A percentile compares a stretch with the other conserved stretches of the same genome.
These are phyloP conservation scores for Beroe forskalii DNA, from an alignment of 37 sponge, comb jelly and placozoan species.

Conservation along the genomic window DNA sequence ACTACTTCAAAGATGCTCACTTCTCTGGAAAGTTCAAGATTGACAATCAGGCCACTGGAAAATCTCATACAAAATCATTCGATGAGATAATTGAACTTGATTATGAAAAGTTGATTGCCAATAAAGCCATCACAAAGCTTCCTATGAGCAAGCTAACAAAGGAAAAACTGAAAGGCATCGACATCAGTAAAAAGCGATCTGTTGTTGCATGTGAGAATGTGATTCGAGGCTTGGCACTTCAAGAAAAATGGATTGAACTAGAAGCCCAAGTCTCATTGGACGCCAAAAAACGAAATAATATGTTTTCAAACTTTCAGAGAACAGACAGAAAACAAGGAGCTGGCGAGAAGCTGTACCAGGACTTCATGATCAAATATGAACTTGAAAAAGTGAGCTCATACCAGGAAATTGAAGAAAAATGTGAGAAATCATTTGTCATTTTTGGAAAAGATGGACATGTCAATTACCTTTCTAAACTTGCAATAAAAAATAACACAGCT, in stretches of 20 bases:
- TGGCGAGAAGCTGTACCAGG: neutral
- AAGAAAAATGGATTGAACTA: constrained; percentile 29
- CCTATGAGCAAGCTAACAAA: neutral
- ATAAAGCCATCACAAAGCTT: neutral
- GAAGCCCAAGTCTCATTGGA: too few relatives aligned
- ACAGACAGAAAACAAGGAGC: constrained; percentile 8
- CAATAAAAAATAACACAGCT: too few relatives aligned
- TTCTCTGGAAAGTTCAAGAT: neutral
- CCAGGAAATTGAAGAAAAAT: neutral
- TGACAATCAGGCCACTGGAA: too few relatives aligned
- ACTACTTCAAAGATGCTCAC: neutral
- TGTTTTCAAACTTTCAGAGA: constrained; percentile 38
- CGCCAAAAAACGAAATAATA: neutral
- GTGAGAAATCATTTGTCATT: neutral
- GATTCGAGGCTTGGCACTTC: neutral
- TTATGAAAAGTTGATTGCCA: too few relatives aligned
- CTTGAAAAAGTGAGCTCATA: neutral
- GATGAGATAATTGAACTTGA: too few relatives aligned
- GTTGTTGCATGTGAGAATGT: neutral
- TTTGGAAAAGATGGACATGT: neutral
- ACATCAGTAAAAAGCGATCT: neutral
- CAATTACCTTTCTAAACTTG: neutral
- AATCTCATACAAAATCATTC: too few relatives aligned
- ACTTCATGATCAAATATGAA: neutral
- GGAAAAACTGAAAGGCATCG: neutral